A percentile compares a stretch with the other conserved stretches of the same genome.
These are phyloP conservation scores for Etia nguti DNA, from an alignment of 2,113 vertebrate species.

Conservation along the genomic window DNA sequence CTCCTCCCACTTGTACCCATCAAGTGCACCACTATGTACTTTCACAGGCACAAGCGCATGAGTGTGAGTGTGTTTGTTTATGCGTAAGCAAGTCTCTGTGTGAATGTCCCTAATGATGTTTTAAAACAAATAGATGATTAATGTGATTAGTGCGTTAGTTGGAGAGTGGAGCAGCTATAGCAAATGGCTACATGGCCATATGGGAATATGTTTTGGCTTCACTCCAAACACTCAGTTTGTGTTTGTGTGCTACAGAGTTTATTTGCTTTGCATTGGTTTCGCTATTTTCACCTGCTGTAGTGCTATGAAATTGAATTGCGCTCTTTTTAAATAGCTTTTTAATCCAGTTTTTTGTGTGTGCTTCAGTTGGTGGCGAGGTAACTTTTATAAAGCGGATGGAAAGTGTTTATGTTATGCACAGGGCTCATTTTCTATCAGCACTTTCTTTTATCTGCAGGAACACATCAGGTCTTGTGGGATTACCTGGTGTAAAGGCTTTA, in stretches of 20 bases:
- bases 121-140: conserved; percentile 91
- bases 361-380: background rate
- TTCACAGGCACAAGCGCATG: conserved; percentile 23
- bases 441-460: background rate
- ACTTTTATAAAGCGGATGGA: background rate
- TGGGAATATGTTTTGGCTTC: conserved; percentile 70
- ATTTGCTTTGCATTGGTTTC: background rate
- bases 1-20: conserved; percentile 46
- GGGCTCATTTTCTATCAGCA: background rate
- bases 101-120: conserved; percentile 82
- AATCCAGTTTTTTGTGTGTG: background rate
- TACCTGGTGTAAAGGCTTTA: background rate
- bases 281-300: background rate
- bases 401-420: background rate
- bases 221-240: conserved; percentile 68
- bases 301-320: background rate
- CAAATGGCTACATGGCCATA: conserved; percentile 78
- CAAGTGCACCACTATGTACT: conserved; percentile 37
- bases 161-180: conserved; percentile 66
- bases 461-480: background rate
- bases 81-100: conserved; percentile 4
- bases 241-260: background rate
- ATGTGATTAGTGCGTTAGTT: conserved; percentile 88
- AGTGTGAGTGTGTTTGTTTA: conserved; percentile 3
- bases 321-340: background rate